Evolutionary conservation across 2,888 invertebrate species (phyloP).

Genomic region (Zaprionus lineosus): DNA sequence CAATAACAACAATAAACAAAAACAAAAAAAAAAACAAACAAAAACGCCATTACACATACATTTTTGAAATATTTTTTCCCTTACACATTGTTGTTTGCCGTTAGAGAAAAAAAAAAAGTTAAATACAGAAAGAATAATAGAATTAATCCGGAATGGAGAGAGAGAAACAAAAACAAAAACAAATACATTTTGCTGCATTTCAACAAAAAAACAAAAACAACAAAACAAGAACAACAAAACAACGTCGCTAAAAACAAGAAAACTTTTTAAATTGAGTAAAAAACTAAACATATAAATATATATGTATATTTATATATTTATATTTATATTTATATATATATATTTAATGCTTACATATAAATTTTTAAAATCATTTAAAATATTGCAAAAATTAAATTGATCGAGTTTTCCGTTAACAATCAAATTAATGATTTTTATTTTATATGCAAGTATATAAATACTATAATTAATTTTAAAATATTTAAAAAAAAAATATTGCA

Average conservation of each 20-base stretch:
- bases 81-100: conserved; percentile 66
- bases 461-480: conserved; percentile 49
- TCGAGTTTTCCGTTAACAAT: conserved; percentile 48
- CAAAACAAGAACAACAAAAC: conserved; percentile 49
- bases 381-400: conserved; percentile 44
- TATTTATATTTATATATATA: conserved; percentile 21
- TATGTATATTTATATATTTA: conserved; percentile 30
- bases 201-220: conserved; percentile 42
- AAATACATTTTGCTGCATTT: conserved; percentile 69
- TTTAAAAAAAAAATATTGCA: conserved; percentile 48
- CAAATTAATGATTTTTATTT: conserved; percentile 42
- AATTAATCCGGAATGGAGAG: conserved; percentile 56
- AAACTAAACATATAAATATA: conserved; percentile 31
- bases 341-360: conserved; percentile 6
- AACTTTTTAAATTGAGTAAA: conserved; percentile 61
- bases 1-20: conserved; percentile 43
- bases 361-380: conserved; percentile 56
- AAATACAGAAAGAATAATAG: conserved; percentile 23
- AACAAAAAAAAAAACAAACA: conserved; percentile 40
- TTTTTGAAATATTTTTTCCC: conserved; percentile 45
- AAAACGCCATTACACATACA: no score
- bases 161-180: conserved; percentile 69
- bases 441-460: no score
- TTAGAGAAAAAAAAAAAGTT: conserved; percentile 39
- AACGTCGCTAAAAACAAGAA: conserved; percentile 77